phyloP scores from a whole-genome alignment of 2,888 invertebrate species.

The Leistus spinibarbis region DNA sequence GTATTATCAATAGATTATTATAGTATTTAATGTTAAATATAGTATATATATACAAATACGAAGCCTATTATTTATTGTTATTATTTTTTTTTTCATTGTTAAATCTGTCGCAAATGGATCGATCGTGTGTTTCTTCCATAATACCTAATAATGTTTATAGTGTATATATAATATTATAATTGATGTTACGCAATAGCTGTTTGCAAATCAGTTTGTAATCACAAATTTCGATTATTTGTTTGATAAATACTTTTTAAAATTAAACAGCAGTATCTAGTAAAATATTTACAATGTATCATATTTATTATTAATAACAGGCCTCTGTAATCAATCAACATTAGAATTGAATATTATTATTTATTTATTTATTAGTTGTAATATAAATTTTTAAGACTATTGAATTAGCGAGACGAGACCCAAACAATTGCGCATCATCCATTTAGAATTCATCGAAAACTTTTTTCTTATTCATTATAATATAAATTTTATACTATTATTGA shows the following conservation, averaged over 20 bases:
- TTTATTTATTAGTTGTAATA: neutral
- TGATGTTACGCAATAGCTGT: neutral
- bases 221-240: neutral
- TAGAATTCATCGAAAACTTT: neutral
- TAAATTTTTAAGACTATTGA: neutral
- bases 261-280: neutral
- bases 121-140: neutral
- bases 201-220: neutral
- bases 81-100: neutral
- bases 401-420: neutral
- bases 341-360: neutral
- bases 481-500: neutral
- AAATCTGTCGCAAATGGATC: neutral
- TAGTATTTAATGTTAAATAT: too few species aligned
- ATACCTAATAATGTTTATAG: too few species aligned
- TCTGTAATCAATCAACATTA: neutral
- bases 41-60: neutral
- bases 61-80: neutral
- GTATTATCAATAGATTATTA: neutral
- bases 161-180: too few species aligned
- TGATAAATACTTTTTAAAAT: neutral
- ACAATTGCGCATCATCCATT: neutral
- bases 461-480: neutral
- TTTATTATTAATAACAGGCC: neutral
- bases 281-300: neutral